Percentiles rank a stretch among this genome's conserved stretches.
Conservation (phyloP, 2,113 vertebrate genomes). For the Scomber colias region DNA sequence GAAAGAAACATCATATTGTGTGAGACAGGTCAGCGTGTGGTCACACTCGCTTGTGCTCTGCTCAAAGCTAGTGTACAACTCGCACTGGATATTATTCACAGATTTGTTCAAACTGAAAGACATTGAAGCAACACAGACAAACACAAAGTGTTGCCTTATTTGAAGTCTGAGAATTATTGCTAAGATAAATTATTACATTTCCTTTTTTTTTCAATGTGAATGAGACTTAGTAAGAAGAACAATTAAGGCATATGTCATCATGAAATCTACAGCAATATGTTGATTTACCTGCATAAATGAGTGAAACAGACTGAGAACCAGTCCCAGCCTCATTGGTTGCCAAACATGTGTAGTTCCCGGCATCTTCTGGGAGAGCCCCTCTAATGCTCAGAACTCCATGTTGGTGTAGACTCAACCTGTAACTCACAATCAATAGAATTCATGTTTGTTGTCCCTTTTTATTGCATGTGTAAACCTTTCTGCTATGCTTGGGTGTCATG, state of each 20-base stretch:
- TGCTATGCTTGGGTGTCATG: constrained; percentile 34
- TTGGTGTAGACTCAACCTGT: constrained; percentile 75
- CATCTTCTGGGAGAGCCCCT: constrained; percentile 88
- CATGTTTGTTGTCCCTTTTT: constrained; percentile 44
- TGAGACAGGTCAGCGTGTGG: constrained; percentile 29
- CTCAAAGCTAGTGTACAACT: neutral
- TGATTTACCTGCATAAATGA: constrained; percentile 83
- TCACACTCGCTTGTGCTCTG: constrained; percentile 7
- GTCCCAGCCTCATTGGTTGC: constrained; percentile 87
- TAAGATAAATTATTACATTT: neutral
- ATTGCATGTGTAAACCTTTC: constrained; percentile 48
- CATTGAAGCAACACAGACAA: neutral
- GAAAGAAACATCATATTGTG: constrained; percentile 26
- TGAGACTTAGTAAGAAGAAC: neutral
- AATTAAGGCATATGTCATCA: neutral
- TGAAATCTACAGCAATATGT: neutral
- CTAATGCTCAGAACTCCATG: constrained; percentile 88
- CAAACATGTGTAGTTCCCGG: constrained; percentile 92
- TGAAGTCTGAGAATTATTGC: neutral
- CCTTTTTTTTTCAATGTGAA: no score
- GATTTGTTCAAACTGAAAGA: constrained; percentile 23
- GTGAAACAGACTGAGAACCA: constrained; percentile 64
- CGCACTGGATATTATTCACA: constrained; percentile 15
- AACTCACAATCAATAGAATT: constrained; percentile 42
- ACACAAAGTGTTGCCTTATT: neutral